phyloP scores from a whole-genome alignment of 2,888 invertebrate genomes.

The Ophion obscuratus region DNA sequence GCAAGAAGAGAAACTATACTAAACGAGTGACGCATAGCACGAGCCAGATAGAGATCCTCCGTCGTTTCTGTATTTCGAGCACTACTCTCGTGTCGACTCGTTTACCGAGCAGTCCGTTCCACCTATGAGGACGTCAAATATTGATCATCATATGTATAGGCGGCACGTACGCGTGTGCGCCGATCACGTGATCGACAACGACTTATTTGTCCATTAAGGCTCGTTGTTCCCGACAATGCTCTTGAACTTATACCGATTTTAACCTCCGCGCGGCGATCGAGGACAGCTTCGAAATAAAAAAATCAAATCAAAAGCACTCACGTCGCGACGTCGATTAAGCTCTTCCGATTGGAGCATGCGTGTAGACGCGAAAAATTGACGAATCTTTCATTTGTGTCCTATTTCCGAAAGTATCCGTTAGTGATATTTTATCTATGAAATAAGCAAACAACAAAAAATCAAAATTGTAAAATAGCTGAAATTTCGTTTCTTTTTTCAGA shows the following conservation, averaged over 20 bases:
- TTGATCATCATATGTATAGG: slow-evolving; percentile 17
- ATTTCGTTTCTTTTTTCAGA: too few species aligned
- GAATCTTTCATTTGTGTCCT: too few species aligned
- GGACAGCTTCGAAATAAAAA: slow-evolving; percentile 18
- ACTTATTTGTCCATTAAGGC: slow-evolving; percentile 55
- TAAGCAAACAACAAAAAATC: not conserved
- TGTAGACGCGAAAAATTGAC: too few species aligned
- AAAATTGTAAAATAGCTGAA: not conserved
- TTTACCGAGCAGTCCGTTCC: not conserved
- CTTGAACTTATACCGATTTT: slow-evolving; percentile 65
- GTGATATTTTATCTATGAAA: not conserved
- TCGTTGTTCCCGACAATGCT: slow-evolving; percentile 40
- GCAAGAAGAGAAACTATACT: slow-evolving; percentile 11
- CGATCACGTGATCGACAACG: slow-evolving; percentile 26
- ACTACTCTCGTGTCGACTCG: too few species aligned
- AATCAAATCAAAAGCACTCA: not conserved
- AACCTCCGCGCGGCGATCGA: slow-evolving; percentile 28
- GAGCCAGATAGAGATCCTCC: not conserved
- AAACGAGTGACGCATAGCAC: slow-evolving; percentile 15
- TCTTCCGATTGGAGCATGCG: not conserved
- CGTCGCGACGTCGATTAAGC: not conserved
- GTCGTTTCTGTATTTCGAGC: not conserved
- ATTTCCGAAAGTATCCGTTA: too few species aligned
- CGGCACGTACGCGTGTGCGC: slow-evolving; percentile 43
- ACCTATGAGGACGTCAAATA: not conserved